Percentiles rank a stretch among this genome's conserved stretches.
phyloP scores from a whole-genome alignment of 2,888 invertebrate species.

The Muschampia plurimacula region DNA sequence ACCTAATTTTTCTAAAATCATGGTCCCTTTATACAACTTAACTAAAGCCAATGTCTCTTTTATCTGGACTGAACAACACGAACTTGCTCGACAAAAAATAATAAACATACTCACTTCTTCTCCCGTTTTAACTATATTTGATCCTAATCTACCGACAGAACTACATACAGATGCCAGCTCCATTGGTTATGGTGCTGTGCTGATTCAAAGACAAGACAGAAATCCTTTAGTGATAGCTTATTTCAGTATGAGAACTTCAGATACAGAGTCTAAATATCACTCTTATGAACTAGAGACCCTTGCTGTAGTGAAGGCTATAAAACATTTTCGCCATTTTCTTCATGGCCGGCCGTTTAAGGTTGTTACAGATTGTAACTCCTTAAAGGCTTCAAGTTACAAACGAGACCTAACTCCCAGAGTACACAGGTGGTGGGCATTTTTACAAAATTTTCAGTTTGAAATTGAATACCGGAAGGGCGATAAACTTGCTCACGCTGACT shows the following conservation, averaged over 20 bases:
- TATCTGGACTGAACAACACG: slow-evolving; percentile 38
- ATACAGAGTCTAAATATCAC: slow-evolving; percentile 43
- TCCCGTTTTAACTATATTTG: slow-evolving; percentile 45
- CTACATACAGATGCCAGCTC: slow-evolving; percentile 46
- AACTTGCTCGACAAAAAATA: slow-evolving; percentile 30
- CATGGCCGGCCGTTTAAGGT: slow-evolving; percentile 44
- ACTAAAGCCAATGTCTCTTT: slow-evolving; percentile 38
- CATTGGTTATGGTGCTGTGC: slow-evolving; percentile 44
- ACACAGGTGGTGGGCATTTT: slow-evolving; percentile 52
- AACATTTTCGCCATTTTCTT: slow-evolving; percentile 51
- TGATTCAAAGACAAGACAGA: slow-evolving; percentile 24
- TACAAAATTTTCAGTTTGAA: slow-evolving; percentile 49
- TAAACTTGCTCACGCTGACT: slow-evolving; percentile 43
- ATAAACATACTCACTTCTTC: slow-evolving; percentile 42
- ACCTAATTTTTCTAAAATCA: slow-evolving; percentile 38
- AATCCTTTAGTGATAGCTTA: slow-evolving; percentile 35
- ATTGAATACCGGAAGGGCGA: slow-evolving; percentile 45
- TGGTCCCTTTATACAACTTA: slow-evolving; percentile 39
- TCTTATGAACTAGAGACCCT: slow-evolving; percentile 46
- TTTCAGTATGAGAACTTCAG: slow-evolving; percentile 39
- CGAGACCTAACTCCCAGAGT: slow-evolving; percentile 50
- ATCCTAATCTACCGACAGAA: slow-evolving; percentile 20
- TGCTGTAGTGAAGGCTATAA: slow-evolving; percentile 47
- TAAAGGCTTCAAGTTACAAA: slow-evolving; percentile 52
- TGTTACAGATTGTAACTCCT: slow-evolving; percentile 50